Base-by-base conservation (phyloP, 2,888 invertebrate species). In the Chirona hameri region DNA sequence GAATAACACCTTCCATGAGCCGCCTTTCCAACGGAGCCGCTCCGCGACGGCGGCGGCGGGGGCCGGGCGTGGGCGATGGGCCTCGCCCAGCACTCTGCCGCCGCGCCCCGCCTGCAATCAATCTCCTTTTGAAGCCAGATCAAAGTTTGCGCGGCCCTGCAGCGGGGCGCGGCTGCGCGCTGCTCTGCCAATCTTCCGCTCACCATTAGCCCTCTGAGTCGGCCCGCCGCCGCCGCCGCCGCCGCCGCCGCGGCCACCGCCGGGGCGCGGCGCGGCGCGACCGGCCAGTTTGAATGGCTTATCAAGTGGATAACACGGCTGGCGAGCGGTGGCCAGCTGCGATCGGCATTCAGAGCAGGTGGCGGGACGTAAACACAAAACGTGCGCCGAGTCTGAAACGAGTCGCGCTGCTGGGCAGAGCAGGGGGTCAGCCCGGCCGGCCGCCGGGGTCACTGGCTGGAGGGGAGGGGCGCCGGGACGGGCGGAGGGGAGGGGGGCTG, bases 31-130 rank as follows among this genome's bases (percentile, higher is more conserved):
- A 24, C 60, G n/a, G 2, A 4, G 24, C 27, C 65, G 7, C 7
- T 12, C 65, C 27, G 27, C 65, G 27, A 10, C 27, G 65, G 27
- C 65, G 27, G 39, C 39, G 24, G 24, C 55, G 15, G 65, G 27
- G 3, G 27, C 10, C 27, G 27, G 14, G 65, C 65, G 27, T 4
- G 1, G 65, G 9, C 65, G 4, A 10, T 9, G 27, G 27, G 65
- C 65, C 27, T 15, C 31, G 72, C 14, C 72, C 72, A 4, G n/a
- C 15, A 39, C 39, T 39, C 39, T 39, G 39, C 39, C 39, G 39
- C 39, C 39, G 39, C 39, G 39, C 39, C 39, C 39, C 39, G 39
- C 21, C 21, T 82, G 82, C 81, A 83, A 84, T 81, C 31, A 79
- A 29, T 65, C 81, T 72, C 31, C 72, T 39, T 72, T 72, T 72